These are phyloP conservation scores for Drosophila guanche DNA, from an alignment of 1,140 invertebrate genomes.

Conservation along the genomic window DNA sequence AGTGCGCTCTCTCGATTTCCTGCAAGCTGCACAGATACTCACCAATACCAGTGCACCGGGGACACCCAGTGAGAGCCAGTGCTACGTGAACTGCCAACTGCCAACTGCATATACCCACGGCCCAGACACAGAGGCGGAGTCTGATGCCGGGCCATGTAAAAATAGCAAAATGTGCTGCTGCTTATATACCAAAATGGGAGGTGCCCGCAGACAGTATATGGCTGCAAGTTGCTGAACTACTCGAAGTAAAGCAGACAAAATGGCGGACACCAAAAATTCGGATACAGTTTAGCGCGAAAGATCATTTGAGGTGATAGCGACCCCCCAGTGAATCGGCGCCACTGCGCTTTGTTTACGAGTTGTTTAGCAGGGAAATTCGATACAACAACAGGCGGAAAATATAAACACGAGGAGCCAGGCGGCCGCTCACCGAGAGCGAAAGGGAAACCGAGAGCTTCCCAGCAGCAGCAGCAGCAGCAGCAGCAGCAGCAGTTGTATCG, in stretches of 20 bases:
- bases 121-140: conserved; percentile 73
- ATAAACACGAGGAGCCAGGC: conserved; percentile 57
- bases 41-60: conserved; percentile 58
- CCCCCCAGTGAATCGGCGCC: conserved; percentile 52
- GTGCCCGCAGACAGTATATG: conserved; percentile 43
- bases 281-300: neutral
- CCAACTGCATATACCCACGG: conserved; percentile 41
- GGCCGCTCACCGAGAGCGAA: conserved; percentile 65
- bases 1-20: conserved; percentile 40
- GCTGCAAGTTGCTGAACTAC: neutral
- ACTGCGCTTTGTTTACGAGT: conserved; percentile 78
- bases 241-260: conserved; percentile 49
- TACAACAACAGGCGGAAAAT: conserved; percentile 52
- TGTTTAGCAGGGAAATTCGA: conserved; percentile 67
- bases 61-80: conserved; percentile 37
- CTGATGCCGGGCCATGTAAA: conserved; percentile 47
- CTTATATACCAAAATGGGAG: conserved; percentile 66
- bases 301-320: conserved; percentile 8
- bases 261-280: conserved; percentile 38
- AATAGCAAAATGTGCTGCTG: neutral
- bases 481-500: conserved; percentile 51
- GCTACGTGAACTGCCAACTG: conserved; percentile 18
- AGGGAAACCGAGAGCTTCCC: no score
- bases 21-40: conserved; percentile 48
- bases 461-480: no score